phyloP scores from a whole-genome alignment of 2,113 vertebrate genomes.

The Seriola aureovittata region DNA sequence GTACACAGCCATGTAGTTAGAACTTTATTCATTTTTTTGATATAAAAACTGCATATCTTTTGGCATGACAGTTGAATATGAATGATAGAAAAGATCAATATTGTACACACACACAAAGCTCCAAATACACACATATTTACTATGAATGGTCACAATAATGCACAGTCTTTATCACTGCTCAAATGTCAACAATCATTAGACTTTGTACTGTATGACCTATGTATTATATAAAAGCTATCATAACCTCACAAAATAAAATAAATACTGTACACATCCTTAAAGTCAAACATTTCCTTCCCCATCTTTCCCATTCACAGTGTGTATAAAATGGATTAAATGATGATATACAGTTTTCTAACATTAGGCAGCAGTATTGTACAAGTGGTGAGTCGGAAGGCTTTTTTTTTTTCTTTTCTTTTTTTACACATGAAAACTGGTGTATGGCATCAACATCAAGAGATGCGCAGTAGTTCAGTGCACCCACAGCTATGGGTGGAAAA shows the following conservation, averaged over 20 bases:
- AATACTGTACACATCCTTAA: slow-evolving; percentile 83
- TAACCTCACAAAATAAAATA: slow-evolving; percentile 80
- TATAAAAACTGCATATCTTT: slow-evolving; percentile 76
- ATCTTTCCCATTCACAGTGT: slow-evolving; percentile 68
- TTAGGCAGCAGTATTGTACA: slow-evolving; percentile 82
- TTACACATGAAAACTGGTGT: slow-evolving; percentile 22
- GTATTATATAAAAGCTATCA: slow-evolving; percentile 77
- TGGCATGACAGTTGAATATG: slow-evolving; percentile 65
- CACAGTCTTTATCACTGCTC: slow-evolving; percentile 47
- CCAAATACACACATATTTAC: slow-evolving; percentile 58
- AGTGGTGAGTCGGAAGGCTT: slow-evolving; percentile 27
- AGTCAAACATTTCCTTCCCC: slow-evolving; percentile 42
- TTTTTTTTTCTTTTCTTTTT: slow-evolving; percentile 24
- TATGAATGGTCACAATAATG: slow-evolving; percentile 66
- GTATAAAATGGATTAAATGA: slow-evolving; percentile 61
- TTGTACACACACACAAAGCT: slow-evolving; percentile 70
- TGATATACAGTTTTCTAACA: slow-evolving; percentile 69
- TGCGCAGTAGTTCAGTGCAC: slow-evolving; percentile 53
- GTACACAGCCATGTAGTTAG: slow-evolving; percentile 52
- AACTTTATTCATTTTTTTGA: slow-evolving; percentile 65
- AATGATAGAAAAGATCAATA: slow-evolving; percentile 75
- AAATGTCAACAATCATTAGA: slow-evolving; percentile 63
- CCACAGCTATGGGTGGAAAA: slow-evolving; percentile 39
- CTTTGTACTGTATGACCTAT: slow-evolving; percentile 40
- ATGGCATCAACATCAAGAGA: slow-evolving; percentile 30